Conservation (phyloP, 2,113 vertebrate genomes). For the Thamnophis sirtalis region DNA sequence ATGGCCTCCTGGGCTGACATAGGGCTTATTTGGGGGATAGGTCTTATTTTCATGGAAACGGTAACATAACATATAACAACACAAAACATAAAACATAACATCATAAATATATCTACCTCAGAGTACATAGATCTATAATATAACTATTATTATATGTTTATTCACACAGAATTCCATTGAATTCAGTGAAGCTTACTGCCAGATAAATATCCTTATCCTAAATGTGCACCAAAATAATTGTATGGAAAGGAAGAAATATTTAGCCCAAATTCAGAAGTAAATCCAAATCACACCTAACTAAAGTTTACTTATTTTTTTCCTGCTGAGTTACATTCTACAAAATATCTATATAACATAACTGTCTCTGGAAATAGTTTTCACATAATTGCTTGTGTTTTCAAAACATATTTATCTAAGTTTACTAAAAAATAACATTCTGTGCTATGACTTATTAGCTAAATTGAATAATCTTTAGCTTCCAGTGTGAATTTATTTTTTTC, state of each 20-base stretch:
- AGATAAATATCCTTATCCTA: background rate
- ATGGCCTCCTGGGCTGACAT: too few species aligned
- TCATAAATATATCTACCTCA: too few species aligned
- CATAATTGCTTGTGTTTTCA: conserved; percentile 1
- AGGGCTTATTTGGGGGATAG: too few species aligned
- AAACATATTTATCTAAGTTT: background rate
- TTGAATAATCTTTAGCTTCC: conserved; percentile 2
- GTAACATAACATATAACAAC: too few species aligned
- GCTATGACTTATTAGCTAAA: background rate
- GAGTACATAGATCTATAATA: background rate
- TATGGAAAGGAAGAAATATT: background rate
- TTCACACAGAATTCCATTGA: background rate
- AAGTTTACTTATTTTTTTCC: background rate
- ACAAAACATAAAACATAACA: too few species aligned
- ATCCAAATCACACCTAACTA: background rate
- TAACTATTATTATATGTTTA: background rate
- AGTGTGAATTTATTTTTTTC: background rate
- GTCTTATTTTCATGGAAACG: too few species aligned
- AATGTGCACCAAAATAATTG: background rate
- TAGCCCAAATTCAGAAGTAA: background rate
- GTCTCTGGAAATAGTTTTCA: background rate
- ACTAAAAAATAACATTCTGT: background rate
- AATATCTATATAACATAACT: background rate
- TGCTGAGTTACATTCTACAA: conserved; percentile 11
- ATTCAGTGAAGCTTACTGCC: background rate